Conservation (phyloP, 2,888 invertebrate genomes). For the Nomada goodeniana region DNA sequence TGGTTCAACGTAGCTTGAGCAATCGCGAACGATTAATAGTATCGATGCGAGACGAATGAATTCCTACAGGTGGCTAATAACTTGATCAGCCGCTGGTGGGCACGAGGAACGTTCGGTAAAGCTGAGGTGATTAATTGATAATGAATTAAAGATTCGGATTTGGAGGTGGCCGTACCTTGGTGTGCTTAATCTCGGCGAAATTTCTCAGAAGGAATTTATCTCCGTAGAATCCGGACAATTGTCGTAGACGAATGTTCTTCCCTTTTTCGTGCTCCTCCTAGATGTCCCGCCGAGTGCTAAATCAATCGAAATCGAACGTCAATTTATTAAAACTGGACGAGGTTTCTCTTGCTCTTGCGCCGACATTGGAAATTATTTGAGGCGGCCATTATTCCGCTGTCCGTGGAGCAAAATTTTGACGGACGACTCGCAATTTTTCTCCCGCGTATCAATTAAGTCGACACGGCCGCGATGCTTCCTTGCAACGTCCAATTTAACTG, state of each 20-base stretch:
- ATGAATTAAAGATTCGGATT: too few species aligned
- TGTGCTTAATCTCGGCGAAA: too few species aligned
- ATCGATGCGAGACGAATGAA: too few species aligned
- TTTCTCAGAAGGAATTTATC: too few species aligned
- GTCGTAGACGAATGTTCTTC: not conserved
- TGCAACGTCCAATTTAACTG: constrained; percentile 21
- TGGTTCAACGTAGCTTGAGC: too few species aligned
- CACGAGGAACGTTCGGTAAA: too few species aligned
- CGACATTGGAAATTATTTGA: not conserved
- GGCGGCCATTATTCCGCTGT: not conserved
- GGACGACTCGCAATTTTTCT: constrained; percentile 30
- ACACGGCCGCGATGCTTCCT: constrained; percentile 20
- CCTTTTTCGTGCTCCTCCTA: not conserved
- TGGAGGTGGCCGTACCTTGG: too few species aligned
- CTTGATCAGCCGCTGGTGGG: too few species aligned
- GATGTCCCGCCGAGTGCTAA: not conserved
- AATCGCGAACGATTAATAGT: too few species aligned
- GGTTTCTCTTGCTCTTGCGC: not conserved
- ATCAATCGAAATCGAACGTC: not conserved
- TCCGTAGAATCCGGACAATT: too few species aligned
- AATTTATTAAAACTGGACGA: not conserved
- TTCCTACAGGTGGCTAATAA: too few species aligned
- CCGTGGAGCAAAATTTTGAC: constrained; percentile 18
- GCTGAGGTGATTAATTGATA: too few species aligned
- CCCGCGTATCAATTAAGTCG: constrained; percentile 23